Evolutionary conservation across 2,797 vertebrate species (phyloP).

Genomic region (Chelon labrosus): DNA sequence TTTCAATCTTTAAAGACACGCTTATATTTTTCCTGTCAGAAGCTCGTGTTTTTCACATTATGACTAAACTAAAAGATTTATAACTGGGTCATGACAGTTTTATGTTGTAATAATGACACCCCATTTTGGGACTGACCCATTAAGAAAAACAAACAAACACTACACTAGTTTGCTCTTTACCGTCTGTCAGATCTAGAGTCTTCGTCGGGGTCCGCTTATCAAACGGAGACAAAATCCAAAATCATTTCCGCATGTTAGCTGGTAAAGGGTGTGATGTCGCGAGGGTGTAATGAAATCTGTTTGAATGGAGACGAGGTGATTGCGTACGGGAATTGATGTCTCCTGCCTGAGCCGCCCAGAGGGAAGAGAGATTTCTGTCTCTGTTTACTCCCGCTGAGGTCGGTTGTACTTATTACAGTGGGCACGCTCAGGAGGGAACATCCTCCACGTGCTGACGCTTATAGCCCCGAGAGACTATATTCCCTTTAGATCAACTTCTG

Average conservation of each 20-base stretch:
- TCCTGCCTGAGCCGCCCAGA: slow-evolving; percentile 46
- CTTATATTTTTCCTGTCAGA: slow-evolving; percentile 49
- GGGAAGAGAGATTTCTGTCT: slow-evolving; percentile 65
- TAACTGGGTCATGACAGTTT: slow-evolving; percentile 40
- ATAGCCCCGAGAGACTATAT: slow-evolving; percentile 19
- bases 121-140: slow-evolving; percentile 28
- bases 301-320: slow-evolving; percentile 63
- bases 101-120: slow-evolving; percentile 52
- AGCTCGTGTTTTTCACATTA: slow-evolving; percentile 40
- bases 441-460: slow-evolving; percentile 41
- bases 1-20: slow-evolving; percentile 35
- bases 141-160: slow-evolving; percentile 20
- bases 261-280: slow-evolving; percentile 52
- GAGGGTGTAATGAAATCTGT: slow-evolving; percentile 64
- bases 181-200: slow-evolving; percentile 25
- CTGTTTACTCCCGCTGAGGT: slow-evolving; percentile 73
- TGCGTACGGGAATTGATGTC: slow-evolving; percentile 67
- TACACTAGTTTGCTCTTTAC: slow-evolving; percentile 17
- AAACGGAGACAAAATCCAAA: slow-evolving; percentile 30
- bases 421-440: slow-evolving; percentile 34
- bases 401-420: slow-evolving; percentile 60
- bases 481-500: slow-evolving; percentile 15
- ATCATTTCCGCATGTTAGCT: slow-evolving; percentile 63
- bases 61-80: slow-evolving; percentile 52
- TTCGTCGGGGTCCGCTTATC: slow-evolving; percentile 17